Base-by-base conservation (phyloP, 2,113 vertebrate genomes). In the Tricholaema leucomelas region DNA sequence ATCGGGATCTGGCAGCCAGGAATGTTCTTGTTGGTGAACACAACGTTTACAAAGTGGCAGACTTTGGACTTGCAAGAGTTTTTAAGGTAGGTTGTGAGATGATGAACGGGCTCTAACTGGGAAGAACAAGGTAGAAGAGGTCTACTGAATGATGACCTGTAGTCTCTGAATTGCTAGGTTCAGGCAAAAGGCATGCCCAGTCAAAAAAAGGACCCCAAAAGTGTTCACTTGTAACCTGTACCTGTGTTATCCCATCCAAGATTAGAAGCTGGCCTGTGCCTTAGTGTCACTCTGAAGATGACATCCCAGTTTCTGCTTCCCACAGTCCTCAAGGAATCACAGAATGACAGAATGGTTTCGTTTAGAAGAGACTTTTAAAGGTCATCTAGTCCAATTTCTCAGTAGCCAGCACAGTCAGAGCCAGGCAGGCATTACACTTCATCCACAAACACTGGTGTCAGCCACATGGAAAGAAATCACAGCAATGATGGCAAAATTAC, bases 1-100 rank as follows among this genome's bases (percentile, higher is more conserved):
- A 99, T 92, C 97, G 99, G 94, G 99, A 99, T 93, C 97, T 99
- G 93, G 99, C 99, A 54, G 99, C 99, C 64, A 98, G 99, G 81
- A 99, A 99, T 54, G 98, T 99, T 40, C 98, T 99, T 63, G 99
- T 99, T 87, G 99, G 98, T 8, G 99, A 99, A 55, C 99, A 99
- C 85, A 98, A 97, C 91, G 94, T 98, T 96, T 99, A 98, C 97
- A 99, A 99, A 97, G 98, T 99, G 66, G 99, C 99, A 25, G 99
- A 99, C 95, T 99, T 99, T 30, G 99, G 99, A 93, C 98, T 99
- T 42, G 98, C 99, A 69, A 98, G 99, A 86, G 98, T 99, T 93
- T 99, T 99, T 97, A 98, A 98, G 98, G 99, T 99, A 87, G 11
- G 75, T 91, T 85, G 12, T 63, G 67, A 74, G 42, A 67, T 2